Evolutionary conservation across 2,113 vertebrate species (phyloP).

Genomic region (Apodemus sylvaticus): DNA sequence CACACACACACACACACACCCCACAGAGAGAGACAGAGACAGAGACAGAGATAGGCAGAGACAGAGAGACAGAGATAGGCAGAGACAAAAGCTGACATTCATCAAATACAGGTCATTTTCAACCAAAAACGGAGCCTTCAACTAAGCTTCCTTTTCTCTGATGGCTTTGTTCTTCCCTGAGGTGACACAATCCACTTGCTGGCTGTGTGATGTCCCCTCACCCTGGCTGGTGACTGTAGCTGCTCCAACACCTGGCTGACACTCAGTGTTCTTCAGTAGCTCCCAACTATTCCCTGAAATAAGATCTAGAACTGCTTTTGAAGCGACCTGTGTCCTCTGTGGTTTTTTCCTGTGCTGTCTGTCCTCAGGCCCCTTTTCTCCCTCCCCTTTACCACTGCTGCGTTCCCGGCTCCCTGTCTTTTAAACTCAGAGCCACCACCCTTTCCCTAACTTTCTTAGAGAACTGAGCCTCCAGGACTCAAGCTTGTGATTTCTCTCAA

Average conservation of each 20-base stretch:
- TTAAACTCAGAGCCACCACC: background rate
- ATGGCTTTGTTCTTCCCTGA: background rate
- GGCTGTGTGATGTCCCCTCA: background rate
- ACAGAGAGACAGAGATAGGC: background rate
- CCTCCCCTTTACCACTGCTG: background rate
- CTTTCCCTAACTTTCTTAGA: background rate
- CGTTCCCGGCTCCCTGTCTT: background rate
- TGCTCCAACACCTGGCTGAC: background rate
- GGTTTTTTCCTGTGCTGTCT: background rate
- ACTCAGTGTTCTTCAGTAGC: background rate
- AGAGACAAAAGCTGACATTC: background rate
- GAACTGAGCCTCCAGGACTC: background rate
- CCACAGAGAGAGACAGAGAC: background rate
- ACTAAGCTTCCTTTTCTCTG: background rate
- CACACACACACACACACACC: background rate
- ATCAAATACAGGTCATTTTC: background rate
- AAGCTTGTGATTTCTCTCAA: background rate
- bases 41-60: background rate
- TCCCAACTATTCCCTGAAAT: background rate
- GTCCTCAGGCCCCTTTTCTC: background rate
- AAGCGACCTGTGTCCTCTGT: background rate
- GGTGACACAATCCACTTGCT: background rate
- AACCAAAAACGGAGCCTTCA: background rate
- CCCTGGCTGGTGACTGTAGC: background rate
- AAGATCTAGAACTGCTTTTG: background rate